Percentiles rank a stretch among this genome's conserved stretches.
Evolutionary conservation across 2,113 vertebrate species (phyloP).

Genomic region (Tychaedon coryphoeus): DNA sequence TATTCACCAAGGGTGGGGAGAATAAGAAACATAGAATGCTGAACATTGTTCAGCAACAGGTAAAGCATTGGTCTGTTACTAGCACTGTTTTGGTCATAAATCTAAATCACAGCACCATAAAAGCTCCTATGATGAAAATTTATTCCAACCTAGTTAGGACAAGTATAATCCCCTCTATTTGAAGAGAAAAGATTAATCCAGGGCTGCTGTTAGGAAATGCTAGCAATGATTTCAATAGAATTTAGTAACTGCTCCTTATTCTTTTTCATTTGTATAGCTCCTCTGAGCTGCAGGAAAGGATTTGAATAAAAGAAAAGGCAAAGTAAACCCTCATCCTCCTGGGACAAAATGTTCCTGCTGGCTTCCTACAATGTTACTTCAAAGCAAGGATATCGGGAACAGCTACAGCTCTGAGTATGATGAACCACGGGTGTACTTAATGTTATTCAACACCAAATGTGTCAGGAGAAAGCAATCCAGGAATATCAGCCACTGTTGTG

Average conservation of each 20-base stretch:
- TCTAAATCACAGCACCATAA: neutral
- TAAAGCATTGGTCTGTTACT: neutral
- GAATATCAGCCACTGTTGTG: neutral
- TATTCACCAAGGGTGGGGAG: neutral
- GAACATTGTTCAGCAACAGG: neutral
- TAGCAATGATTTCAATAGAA: neutral
- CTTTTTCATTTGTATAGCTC: neutral
- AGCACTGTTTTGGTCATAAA: neutral
- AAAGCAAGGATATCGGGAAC: neutral
- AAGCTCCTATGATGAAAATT: neutral
- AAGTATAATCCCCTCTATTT: neutral
- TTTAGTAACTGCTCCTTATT: neutral
- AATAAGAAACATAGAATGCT: neutral
- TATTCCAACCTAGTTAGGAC: neutral
- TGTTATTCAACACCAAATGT: neutral
- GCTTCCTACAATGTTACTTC: neutral
- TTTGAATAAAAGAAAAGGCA: constrained; percentile 36
- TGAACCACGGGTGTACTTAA: neutral
- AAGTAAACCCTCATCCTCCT: neutral
- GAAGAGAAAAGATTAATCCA: neutral
- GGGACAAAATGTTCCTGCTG: constrained; percentile 24
- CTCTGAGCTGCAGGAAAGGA: neutral
- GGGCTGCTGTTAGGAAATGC: neutral
- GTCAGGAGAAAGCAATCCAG: neutral
- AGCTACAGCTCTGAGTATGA: neutral